A percentile compares a stretch with the other conserved stretches of the same genome.
Conservation (phyloP, 2,888 invertebrate species). For the Epiblema foenella region DNA sequence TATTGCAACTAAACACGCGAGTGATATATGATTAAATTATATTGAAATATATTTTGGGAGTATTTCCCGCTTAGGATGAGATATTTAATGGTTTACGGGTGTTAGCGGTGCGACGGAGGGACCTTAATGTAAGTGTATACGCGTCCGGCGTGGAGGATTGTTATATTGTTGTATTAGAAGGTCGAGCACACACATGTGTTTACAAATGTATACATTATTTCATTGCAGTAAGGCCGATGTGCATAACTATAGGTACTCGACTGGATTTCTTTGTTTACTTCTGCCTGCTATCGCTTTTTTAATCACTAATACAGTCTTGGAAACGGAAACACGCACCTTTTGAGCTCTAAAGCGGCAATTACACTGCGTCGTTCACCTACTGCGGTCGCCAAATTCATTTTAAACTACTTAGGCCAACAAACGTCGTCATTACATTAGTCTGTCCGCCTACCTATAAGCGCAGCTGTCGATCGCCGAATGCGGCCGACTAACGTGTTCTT, state of each 20-base stretch:
- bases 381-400: no score
- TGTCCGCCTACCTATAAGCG: no score
- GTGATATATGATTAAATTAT: constrained; percentile 33
- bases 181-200: not conserved
- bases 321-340: no score
- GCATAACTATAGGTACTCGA: constrained; percentile 3
- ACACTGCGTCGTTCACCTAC: no score
- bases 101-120: constrained; percentile 39
- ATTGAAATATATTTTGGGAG: constrained; percentile 38
- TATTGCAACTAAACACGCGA: constrained; percentile 22
- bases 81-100: constrained; percentile 31
- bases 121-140: constrained; percentile 42
- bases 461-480: no score
- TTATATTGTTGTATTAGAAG: constrained; percentile 17
- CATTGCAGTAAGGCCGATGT: not conserved
- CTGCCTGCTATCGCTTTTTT: constrained; percentile 29
- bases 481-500: no score
- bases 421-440: no score
- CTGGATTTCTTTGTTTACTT: not conserved
- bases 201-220: not conserved
- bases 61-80: constrained; percentile 35
- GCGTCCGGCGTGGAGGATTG: constrained; percentile 33
- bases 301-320: no score
- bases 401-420: no score
- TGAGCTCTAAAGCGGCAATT: no score